Percentiles rank a stretch among this genome's conserved stretches.
phyloP scores from a whole-genome alignment of 2,888 invertebrate genomes.

The Dromius quadrimaculatus region DNA sequence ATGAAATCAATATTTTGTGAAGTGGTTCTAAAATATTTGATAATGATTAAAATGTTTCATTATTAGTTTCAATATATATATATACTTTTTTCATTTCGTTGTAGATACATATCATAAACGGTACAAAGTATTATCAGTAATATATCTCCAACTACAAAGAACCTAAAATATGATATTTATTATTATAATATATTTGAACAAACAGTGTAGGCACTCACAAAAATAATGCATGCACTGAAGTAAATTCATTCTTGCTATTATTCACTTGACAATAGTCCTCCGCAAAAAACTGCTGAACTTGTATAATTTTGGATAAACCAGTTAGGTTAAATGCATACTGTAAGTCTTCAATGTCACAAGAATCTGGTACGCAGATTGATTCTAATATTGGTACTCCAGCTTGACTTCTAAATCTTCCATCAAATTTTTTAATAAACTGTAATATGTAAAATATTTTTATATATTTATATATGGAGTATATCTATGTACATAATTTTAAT shows the following conservation, averaged over 20 bases:
- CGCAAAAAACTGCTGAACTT: neutral
- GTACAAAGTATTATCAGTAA: constrained; percentile 49
- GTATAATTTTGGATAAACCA: neutral
- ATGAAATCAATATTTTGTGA: constrained; percentile 50
- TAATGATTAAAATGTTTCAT: neutral
- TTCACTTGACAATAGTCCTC: constrained; percentile 18
- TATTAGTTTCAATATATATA: neutral
- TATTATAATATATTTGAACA: neutral
- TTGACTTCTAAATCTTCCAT: too few relatives aligned
- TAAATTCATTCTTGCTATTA: constrained; percentile 1
- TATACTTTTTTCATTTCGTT: constrained; percentile 35
- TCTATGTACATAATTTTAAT: too few relatives aligned
- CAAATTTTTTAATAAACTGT: too few relatives aligned
- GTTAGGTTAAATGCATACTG: neutral
- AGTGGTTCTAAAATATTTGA: constrained; percentile 46
- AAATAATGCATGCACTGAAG: neutral
- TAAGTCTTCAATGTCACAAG: constrained; percentile 33
- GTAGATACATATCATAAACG: constrained; percentile 50
- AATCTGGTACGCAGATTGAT: constrained; percentile 39
- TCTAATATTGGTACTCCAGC: constrained; percentile 21
- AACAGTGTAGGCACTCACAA: constrained; percentile 8
- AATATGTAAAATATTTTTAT: too few relatives aligned
- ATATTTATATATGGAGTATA: too few relatives aligned
- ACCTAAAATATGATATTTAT: constrained; percentile 41
- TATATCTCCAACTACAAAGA: constrained; percentile 47